Conservation (phyloP, 2,888 invertebrate species). For the Pristionchus maxplancki region DNA sequence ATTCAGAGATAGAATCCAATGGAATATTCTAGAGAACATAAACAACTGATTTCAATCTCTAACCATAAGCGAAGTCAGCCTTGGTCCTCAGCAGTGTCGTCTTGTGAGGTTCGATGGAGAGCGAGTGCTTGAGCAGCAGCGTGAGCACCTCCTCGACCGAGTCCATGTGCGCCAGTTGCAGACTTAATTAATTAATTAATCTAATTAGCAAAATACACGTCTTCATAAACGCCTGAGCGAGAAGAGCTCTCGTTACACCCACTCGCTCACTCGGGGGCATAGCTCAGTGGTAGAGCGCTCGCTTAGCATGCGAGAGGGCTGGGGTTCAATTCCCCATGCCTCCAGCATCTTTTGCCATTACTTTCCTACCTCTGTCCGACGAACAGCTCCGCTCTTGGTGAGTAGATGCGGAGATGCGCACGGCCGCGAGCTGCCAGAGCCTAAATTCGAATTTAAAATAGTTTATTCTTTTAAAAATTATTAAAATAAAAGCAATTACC, state of each 20-base stretch:
- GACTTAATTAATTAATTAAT: slow-evolving; percentile 12
- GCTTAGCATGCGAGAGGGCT: slow-evolving; percentile 34
- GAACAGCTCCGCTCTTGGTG: neutral
- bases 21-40: no score
- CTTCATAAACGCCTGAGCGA: neutral
- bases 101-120: neutral
- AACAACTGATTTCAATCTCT: no score
- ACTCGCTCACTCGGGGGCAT: neutral
- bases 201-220: neutral
- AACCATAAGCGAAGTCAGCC: slow-evolving; percentile 51
- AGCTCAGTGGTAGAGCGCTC: slow-evolving; percentile 34
- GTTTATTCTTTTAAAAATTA: neutral
- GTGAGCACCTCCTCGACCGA: slow-evolving; percentile 37
- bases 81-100: slow-evolving; percentile 26
- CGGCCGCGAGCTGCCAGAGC: slow-evolving; percentile 6
- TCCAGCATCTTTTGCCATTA: neutral
- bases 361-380: neutral
- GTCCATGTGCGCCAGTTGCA: slow-evolving; percentile 2
- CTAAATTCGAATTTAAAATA: neutral
- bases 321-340: slow-evolving; percentile 41
- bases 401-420: slow-evolving; percentile 47
- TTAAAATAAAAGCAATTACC: neutral
- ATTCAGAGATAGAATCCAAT: no score
- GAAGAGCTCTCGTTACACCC: neutral
- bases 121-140: neutral